Base-by-base conservation (phyloP, 2,113 vertebrate species). In the Sterna hirundo region DNA sequence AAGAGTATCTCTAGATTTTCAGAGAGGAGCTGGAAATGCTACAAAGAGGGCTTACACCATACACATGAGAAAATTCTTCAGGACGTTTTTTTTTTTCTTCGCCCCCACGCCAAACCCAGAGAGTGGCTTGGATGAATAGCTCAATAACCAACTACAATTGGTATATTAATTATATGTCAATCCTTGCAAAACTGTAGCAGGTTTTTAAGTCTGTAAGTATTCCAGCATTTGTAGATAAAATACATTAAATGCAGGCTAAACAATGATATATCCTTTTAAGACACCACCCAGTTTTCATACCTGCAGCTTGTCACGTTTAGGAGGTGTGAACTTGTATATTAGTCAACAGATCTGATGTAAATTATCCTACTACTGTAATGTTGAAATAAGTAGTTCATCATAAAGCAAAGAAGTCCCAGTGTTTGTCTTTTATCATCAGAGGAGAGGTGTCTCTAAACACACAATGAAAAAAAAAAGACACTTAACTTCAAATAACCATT, bases 251-350 rank as follows among this genome's bases (percentile, higher is more conserved):
- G 14, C 18, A 16, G 29, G 3, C 18, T 58, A 44, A 75, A 70
- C 7, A 70, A 34, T 25, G 18, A 9, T 55, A 5, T 52, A 38
- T 29, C 20, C 19, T 93, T 72, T 90, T 36, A 90, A 83, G 86
- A 60, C 40, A 38, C 22, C 38, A 66, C 65, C 58, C n/a, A 78
- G 42, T 77, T 92, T 94, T 86, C 52, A 32, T 82, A 87, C 78
- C 36, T 95, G 95, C 80, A 88, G 29, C 32, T 81, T 72, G 77
- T 96, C 91, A 96, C 62, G 19, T 86, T 81, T 79, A 71, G 11
- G 54, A 90, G 57, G 74, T 66, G 23, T 86, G 76, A 89, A 58
- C 62, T 27, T 70, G 23, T 58, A 13, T 22, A 49, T 94, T 88
- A 93, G 74, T 94, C 86, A 86, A 62, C 46, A 72, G 2, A 18